Percentiles rank a stretch among this genome's conserved stretches.
Conservation (phyloP, 2,888 invertebrate species). For the Acanthosoma haemorrhoidale region DNA sequence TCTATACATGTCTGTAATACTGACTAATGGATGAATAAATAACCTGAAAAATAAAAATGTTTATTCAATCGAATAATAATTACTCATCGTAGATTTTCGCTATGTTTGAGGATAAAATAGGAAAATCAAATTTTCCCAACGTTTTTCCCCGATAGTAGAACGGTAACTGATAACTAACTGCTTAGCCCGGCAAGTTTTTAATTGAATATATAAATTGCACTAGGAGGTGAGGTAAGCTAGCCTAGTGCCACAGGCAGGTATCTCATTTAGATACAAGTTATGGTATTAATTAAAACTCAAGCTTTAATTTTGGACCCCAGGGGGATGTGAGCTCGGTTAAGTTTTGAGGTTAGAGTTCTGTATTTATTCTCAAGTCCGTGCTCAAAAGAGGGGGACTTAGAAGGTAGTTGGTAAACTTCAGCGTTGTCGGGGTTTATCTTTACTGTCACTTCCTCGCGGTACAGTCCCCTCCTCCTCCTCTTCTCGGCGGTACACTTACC, state of each 20-base stretch:
- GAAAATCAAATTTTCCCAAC: too few species aligned
- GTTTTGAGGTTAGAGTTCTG: constrained; percentile 8
- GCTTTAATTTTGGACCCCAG: neutral
- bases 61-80: too few species aligned
- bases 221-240: neutral
- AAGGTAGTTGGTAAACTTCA: constrained; percentile 1
- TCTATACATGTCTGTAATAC: too few species aligned
- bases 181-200: neutral
- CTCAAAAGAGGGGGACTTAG: constrained; percentile 12
- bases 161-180: too few species aligned
- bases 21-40: too few species aligned
- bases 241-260: neutral
- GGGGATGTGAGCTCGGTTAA: neutral
- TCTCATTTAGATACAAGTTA: constrained; percentile 2
- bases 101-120: too few species aligned
- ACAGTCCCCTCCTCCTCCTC: neutral
- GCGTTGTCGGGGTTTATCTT: constrained; percentile 4
- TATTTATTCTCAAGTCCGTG: constrained; percentile 2
- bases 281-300: neutral
- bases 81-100: too few species aligned
- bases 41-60: too few species aligned
- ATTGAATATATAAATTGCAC: neutral
- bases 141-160: too few species aligned
- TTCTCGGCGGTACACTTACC: neutral
- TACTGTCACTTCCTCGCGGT: neutral